Evolutionary conservation across 2,888 invertebrate genomes (phyloP), one percentile per base, ranked within the genome.

Genomic region (Hymenopus coronatus): DNA sequence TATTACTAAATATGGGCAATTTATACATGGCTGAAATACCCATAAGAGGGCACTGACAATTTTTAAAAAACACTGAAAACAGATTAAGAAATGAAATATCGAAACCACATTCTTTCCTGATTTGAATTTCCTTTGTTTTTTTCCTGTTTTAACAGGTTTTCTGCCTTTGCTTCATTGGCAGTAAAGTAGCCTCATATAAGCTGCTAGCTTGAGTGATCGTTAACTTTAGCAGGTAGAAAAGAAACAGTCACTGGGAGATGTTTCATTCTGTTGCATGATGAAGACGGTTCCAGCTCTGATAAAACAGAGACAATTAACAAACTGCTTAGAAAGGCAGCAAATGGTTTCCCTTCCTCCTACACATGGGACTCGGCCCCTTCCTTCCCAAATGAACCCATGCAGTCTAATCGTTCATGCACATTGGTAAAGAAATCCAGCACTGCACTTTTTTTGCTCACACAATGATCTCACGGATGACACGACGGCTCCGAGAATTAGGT

Each of bases 401-500:
- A 54, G 46, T 46, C 46, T 20, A n/a, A 20, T 27, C 46, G 12
- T n/a, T 2, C n/a, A 85, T 83, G 15, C 85, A 85, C 46, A 40
- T n/a, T 33, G 1, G 27, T 40, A 20, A n/a, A 54, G 85, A 46
- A 46, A 54, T 46, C 81, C 87, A 87, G 30, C 25, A 81, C 28
- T 33, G 82, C n/a, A 87, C 28, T 25, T 85, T 9, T 85, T 46
- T 15, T 7, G 28, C 46, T 96, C 95, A 97, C 92, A 98, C 98
- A 94, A 98, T 98, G 94, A 98, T 98, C 94, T 98, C 98, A 92
- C 98, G 96, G 92, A 98, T 98, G 93, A 98, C 98, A 93, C 98
- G 95, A 91, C 98, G 96, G 92, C 97, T 97, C 93, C 98, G 96
- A 92, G 98, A 98, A 94, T 98, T 98, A 90, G 98, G 98, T 91